A percentile compares a stretch with the other conserved stretches of the same genome.
phyloP scores from a whole-genome alignment of 2,888 invertebrate species.

The Dione juno region DNA sequence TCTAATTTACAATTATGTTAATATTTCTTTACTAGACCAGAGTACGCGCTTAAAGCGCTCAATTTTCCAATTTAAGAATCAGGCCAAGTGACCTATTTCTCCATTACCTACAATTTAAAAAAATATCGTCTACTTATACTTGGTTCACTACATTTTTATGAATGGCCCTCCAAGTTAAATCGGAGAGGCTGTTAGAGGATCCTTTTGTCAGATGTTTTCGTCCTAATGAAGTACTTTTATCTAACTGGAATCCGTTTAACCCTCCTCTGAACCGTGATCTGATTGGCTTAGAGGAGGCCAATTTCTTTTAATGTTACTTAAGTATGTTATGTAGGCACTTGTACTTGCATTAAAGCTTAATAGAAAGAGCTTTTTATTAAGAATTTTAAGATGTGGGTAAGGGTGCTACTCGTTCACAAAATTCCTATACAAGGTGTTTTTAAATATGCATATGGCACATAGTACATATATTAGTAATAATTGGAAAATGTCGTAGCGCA shows the following conservation, averaged over 20 bases:
- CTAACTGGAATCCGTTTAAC: conserved; percentile 18
- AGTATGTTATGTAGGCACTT: background rate
- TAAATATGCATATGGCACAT: too few species aligned
- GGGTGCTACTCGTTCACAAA: too few species aligned
- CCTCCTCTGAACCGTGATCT: conserved; percentile 8
- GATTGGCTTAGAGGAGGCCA: background rate
- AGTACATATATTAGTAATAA: too few species aligned
- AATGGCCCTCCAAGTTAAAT: conserved; percentile 10
- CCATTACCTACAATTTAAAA: too few species aligned
- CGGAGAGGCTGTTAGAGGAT: conserved; percentile 10
- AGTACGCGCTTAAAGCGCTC: too few species aligned
- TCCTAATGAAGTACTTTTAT: conserved; percentile 20
- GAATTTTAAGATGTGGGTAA: too few species aligned
- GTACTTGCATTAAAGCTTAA: background rate
- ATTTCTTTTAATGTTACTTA: conserved; percentile 20
- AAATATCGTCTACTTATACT: background rate
- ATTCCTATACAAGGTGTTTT: too few species aligned
- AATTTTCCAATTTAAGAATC: too few species aligned
- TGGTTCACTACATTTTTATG: conserved; percentile 1
- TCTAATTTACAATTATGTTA: too few species aligned
- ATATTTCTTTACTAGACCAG: too few species aligned
- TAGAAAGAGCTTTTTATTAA: background rate
- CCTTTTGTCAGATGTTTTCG: conserved; percentile 28
- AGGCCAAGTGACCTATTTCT: too few species aligned
- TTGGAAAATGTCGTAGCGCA: too few species aligned